Percentiles rank a stretch among this genome's conserved stretches.
Evolutionary conservation across 2,888 invertebrate species (phyloP).

Genomic region (Synergus japonicus): DNA sequence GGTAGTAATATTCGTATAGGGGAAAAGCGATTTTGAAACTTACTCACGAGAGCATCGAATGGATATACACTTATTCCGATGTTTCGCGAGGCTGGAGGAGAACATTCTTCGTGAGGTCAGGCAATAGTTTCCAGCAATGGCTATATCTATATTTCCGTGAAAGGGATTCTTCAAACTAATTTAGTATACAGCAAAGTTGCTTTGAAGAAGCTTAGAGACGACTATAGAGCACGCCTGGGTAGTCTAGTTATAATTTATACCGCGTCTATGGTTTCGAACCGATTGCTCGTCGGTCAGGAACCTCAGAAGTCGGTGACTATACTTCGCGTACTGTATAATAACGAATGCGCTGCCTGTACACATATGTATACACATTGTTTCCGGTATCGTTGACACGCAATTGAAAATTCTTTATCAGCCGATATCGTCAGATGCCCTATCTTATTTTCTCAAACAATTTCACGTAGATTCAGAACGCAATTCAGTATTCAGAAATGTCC

Average conservation of each 20-base stretch:
- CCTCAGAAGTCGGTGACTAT: slow-evolving; percentile 52
- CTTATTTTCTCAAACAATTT: background rate
- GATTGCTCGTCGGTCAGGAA: slow-evolving; percentile 56
- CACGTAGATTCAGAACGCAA: background rate
- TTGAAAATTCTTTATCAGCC: slow-evolving; percentile 52
- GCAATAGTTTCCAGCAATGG: slow-evolving; percentile 34
- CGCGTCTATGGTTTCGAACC: slow-evolving; percentile 52
- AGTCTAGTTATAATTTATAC: slow-evolving; percentile 54
- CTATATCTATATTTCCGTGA: slow-evolving; percentile 39
- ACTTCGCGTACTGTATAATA: slow-evolving; percentile 48
- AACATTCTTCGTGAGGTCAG: slow-evolving; percentile 36
- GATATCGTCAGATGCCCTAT: background rate
- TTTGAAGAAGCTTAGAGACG: slow-evolving; percentile 53
- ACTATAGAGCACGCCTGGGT: slow-evolving; percentile 49
- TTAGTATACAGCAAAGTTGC: slow-evolving; percentile 47
- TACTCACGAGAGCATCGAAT: slow-evolving; percentile 10
- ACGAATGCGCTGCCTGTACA: slow-evolving; percentile 19
- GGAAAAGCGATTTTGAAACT: slow-evolving; percentile 1
- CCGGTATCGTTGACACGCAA: slow-evolving; percentile 54
- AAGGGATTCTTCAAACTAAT: slow-evolving; percentile 48
- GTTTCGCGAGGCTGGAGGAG: background rate
- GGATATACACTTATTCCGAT: background rate
- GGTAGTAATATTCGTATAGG: background rate
- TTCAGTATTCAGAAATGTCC: background rate
- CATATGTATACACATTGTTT: slow-evolving; percentile 48